Percentiles rank a stretch among this genome's conserved stretches.
These are phyloP conservation scores for Ctenodactylus gundi DNA, from an alignment of 2,113 vertebrate species.

Conservation along the genomic window DNA sequence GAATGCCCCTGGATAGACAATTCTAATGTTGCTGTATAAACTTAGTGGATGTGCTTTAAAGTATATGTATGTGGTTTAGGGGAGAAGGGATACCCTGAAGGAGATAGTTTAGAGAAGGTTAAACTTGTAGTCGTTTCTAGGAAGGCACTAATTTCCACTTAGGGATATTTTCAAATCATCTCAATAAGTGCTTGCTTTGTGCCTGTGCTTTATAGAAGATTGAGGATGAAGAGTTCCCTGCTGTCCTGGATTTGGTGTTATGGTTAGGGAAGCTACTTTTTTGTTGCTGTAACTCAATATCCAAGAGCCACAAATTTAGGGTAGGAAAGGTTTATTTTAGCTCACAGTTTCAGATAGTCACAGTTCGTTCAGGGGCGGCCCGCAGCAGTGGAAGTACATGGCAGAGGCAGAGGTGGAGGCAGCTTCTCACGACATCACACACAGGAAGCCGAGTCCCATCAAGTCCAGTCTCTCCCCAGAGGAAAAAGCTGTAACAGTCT, in stretches of 20 bases:
- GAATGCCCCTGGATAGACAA: neutral
- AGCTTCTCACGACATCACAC: too few species aligned
- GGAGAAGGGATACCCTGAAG: neutral
- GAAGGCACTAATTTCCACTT: neutral
- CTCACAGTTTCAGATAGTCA: too few species aligned
- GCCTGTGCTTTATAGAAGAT: neutral
- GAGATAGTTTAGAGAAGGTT: slow-evolving; percentile 12
- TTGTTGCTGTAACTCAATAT: too few species aligned
- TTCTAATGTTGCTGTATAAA: neutral
- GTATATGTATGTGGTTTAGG: neutral
- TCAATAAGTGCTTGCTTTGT: neutral
- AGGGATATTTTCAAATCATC: slow-evolving; percentile 23
- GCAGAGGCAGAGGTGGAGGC: too few species aligned
- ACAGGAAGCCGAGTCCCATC: too few species aligned
- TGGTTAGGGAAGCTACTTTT: too few species aligned
- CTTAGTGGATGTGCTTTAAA: neutral
- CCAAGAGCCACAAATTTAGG: too few species aligned
- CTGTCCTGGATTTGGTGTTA: neutral
- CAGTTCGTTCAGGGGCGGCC: too few species aligned
- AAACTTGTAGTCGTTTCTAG: neutral
- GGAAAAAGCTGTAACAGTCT: too few species aligned
- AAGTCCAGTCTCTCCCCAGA: too few species aligned
- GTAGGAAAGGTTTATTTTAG: too few species aligned
- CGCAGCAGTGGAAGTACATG: too few species aligned
- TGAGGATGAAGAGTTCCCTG: neutral